phyloP scores from a whole-genome alignment of 2,797 vertebrate species.

The Enteromius treurensis region DNA sequence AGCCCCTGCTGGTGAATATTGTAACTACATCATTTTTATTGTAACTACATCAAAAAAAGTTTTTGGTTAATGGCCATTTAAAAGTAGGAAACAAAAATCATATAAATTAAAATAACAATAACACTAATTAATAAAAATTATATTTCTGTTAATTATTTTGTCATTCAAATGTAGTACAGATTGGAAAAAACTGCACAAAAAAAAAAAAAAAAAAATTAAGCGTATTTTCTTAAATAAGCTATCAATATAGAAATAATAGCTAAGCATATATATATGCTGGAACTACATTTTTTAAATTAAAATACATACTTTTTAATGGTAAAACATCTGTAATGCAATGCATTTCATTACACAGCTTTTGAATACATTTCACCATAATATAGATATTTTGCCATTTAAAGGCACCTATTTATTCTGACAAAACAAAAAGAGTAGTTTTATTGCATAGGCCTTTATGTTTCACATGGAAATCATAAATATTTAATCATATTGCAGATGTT shows the following conservation, averaged over 20 bases:
- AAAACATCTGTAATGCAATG: neutral
- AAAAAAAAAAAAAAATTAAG: too few species aligned
- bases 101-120: neutral
- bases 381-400: neutral
- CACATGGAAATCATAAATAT: neutral
- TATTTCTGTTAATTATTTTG: neutral
- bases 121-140: too few species aligned
- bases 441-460: neutral
- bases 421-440: neutral
- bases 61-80: too few species aligned
- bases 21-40: neutral
- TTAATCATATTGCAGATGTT: neutral
- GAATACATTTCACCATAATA: neutral
- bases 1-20: neutral
- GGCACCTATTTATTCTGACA: neutral
- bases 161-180: neutral
- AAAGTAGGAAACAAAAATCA: neutral
- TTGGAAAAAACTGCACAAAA: neutral
- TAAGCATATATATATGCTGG: neutral
- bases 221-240: too few species aligned
- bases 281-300: neutral
- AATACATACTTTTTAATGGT: neutral
- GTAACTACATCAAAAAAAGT: neutral
- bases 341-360: too few species aligned
- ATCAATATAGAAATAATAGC: too few species aligned